Evolutionary conservation across 2,797 vertebrate genomes (phyloP), one percentile per base, ranked within the genome.

Genomic region (Danio kyathit): DNA sequence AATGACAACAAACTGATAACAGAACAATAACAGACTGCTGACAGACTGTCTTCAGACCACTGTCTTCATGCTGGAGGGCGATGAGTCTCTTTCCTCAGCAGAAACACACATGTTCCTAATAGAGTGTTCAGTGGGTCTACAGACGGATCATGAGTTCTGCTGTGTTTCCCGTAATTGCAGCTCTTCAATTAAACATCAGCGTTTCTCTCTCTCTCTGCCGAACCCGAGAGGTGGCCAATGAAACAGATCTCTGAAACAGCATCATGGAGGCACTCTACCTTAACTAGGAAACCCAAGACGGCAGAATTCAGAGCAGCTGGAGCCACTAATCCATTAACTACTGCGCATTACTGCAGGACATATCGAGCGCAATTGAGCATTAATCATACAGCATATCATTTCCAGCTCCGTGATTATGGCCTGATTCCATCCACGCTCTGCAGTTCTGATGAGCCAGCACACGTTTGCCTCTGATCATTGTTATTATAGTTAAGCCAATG

Each of bases 301-400:
- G 84, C 12, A 63, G 89, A 87, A 93, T 92, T 87, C 88, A 86
- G 88, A 90, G 89, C 93, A 93, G 91, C 92, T 94, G 92, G 86
- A 84, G 76, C 9, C 77, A n/a, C 90, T 92, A 90, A 93, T 94
- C 91, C 88, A 82, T 86, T 89, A 88, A 90, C 84, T 87, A 88
- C 82, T 82, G 88, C 84, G 91, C 91, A 91, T 94, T 92, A 92
- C 87, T 87, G 86, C 86, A 72, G 60, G 89, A 86, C 85, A 89
- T 88, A 86, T 89, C 85, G 79, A 82, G 74, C 92, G 91, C 89
- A 92, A 92, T 90, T 90, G 87, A 88, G 86, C 90, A 88, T 92
- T 93, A 94, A 93, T 94, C 92, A 90, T 84, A 91, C 91, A 91
- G 86, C 84, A 61, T 51, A 87, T 90, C 90, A 89, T 91, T 91